Evolutionary conservation across 2,888 invertebrate genomes (phyloP), one percentile per base, ranked within the genome.

Genomic region (Plagodis pulveraria): DNA sequence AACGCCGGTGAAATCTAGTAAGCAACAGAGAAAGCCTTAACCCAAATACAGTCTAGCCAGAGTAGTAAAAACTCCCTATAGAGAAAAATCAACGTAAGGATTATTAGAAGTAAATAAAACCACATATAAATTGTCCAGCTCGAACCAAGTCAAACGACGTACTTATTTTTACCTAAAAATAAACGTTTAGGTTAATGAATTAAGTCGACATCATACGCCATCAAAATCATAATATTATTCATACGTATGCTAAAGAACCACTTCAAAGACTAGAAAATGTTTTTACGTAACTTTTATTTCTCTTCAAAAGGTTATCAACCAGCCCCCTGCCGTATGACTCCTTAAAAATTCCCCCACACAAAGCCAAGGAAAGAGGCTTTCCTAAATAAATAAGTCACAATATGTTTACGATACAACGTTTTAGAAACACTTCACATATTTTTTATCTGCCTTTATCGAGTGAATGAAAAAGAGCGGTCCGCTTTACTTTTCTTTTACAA

Each of bases 231-330:
- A 58, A 63, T 63, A 45, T 59, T 61, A 62, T 65, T 66, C 63
- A 63, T 58, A 55, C 52, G 54, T 56, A 51, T 52, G 44, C 60
- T 58, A 78, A 81, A 78, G 78, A 75, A 81, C 76, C 68, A 74
- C 76, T 77, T 78, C 78, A 81, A 83, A 81, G 72, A n/a, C 66
- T 75, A 65, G 70, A 71, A 69, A 71, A 2, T 70, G 59, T 69
- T 63, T 68, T 72, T 63, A 62, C 61, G 69, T 73, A 71, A 75
- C 80, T 81, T 79, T 78, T 78, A 79, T 73, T 74, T 66, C 69
- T 77, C 78, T 80, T 80, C 80, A 81, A 83, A 81, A 75, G 76
- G 68, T 64, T 73, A 74, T 78, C 73, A 77, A 77, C 65, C 65
- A 72, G 49, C 56, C 61, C 56, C 56, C 64, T 64, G 65, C 1